Evolutionary conservation across 64 coral and sea anemone genomes (phyloP), one percentile per base, ranked within the genome.

Genomic region (Acropora tenuis): DNA sequence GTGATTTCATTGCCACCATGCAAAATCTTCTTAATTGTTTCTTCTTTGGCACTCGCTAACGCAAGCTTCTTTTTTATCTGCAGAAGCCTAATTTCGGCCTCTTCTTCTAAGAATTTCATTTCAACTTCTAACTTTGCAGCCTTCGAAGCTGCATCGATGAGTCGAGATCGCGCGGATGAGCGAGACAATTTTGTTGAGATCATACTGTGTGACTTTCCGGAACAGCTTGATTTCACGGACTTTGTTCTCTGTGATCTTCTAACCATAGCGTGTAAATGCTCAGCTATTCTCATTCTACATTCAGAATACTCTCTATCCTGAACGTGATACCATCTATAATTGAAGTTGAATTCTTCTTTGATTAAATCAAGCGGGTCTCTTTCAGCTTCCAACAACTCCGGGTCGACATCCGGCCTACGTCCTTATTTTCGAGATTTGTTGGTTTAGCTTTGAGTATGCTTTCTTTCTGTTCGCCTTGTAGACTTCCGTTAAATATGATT

Each of bases 301-400:
- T 88, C 84, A 2, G 60, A 73, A 69, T 15, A 82, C 18, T 93
- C 90, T 47, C 81, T 43, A 9, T 93, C 41, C 1, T 6, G 58
- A 12, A 93, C 6, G 49, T 93, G 86, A n/a, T 81, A 93, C 77
- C 66, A 82, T 11, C 57, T 43, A 89, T 88, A 93, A 10, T 48
- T 82, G 68, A 5, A 45, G 67, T 88, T 88, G 73, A 88, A 80
- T 6, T 79, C 48, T 73, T 88, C 86, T 80, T 88, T 88, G 9
- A 82, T 63, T 18, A 45, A 49, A 58, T 88, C 86, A 57, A 88
- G 69, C 2, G 46, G 45, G 67, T 88, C 65, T 42, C 77, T 78
- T 80, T 88, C 47, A 9, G 9, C n/a, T 53, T 81, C 48, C 5
- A 88, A 74, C 12, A 55, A 55, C 2, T 40, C 79, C 59, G 42